Conservation (phyloP, 2,797 vertebrate genomes). For the Cottoperca gobio region DNA sequence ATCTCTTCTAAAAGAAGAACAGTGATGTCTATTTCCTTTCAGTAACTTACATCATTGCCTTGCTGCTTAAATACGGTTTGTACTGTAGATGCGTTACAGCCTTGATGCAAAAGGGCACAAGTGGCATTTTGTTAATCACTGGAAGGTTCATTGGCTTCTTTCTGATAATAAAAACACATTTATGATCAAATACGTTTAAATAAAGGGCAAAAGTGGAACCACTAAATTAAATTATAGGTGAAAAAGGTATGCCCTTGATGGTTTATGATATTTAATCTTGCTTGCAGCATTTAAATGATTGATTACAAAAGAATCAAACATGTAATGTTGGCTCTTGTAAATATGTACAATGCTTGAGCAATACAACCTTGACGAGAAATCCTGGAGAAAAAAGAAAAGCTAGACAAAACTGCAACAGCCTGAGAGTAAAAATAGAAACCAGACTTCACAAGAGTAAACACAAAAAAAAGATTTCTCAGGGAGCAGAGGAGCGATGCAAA, state of each 20-base stretch:
- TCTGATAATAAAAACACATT: conserved; percentile 9
- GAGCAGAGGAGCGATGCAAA: conserved; percentile 64
- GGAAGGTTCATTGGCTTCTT: conserved; percentile 17
- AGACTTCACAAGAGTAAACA: conserved; percentile 69
- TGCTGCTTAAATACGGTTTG: conserved; percentile 28
- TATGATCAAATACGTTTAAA: conserved; percentile 6
- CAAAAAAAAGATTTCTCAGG: conserved; percentile 79
- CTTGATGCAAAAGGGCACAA: conserved; percentile 14
- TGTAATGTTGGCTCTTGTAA: not conserved
- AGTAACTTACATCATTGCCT: conserved; percentile 24
- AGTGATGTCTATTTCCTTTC: conserved; percentile 30
- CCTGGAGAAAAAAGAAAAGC: not conserved
- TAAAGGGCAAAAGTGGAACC: conserved; percentile 1
- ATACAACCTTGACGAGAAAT: not conserved
- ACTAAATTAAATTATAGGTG: not conserved
- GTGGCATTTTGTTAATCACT: conserved; percentile 23
- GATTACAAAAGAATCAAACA: not conserved
- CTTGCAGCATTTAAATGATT: not conserved
- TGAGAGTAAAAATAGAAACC: conserved; percentile 68
- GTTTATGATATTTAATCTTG: not conserved
- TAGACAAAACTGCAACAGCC: not conserved
- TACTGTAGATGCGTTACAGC: conserved; percentile 31
- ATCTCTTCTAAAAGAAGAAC: conserved; percentile 29
- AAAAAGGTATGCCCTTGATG: not conserved
- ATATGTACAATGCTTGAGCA: not conserved